A percentile compares a stretch with the other conserved stretches of the same genome.
Evolutionary conservation across 2,888 invertebrate genomes (phyloP).

Genomic region (Tuta absoluta): DNA sequence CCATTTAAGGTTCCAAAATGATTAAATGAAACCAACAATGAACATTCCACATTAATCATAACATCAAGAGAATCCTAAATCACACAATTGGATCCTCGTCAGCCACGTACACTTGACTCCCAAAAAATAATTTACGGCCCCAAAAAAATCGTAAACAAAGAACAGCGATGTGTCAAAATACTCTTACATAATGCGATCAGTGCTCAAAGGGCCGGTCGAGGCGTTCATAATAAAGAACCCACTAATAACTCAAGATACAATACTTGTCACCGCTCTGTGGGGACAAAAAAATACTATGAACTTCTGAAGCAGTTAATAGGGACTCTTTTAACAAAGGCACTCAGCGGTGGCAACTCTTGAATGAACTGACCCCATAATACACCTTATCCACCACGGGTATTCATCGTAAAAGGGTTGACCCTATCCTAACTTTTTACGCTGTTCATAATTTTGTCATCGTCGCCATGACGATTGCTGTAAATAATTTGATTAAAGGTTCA

Average conservation of each 20-base stretch:
- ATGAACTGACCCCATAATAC: constrained; percentile 65
- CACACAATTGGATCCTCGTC: constrained; percentile 65
- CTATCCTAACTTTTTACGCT: constrained; percentile 46
- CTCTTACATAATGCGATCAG: constrained; percentile 64
- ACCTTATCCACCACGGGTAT: constrained; percentile 52
- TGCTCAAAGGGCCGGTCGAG: constrained; percentile 49
- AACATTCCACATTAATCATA: constrained; percentile 63
- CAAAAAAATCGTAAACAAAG: constrained; percentile 70
- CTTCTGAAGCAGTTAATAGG: constrained; percentile 79
- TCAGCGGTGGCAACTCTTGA: constrained; percentile 59
- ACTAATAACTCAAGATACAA: constrained; percentile 57
- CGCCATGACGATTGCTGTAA: constrained; percentile 30
- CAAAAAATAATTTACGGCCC: constrained; percentile 69
- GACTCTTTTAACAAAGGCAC: constrained; percentile 53
- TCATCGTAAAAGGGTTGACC: constrained; percentile 56
- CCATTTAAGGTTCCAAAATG: constrained; percentile 10
- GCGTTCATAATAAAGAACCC: constrained; percentile 57
- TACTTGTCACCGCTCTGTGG: constrained; percentile 56
- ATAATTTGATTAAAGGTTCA: constrained; percentile 26
- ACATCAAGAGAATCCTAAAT: constrained; percentile 61
- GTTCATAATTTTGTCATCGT: constrained; percentile 49
- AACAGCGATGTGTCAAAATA: constrained; percentile 78
- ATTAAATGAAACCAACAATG: constrained; percentile 38
- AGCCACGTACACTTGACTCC: constrained; percentile 45
- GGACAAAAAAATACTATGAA: constrained; percentile 72